Percentiles rank a stretch among this genome's conserved stretches.
Evolutionary conservation across 2,888 invertebrate genomes (phyloP).

Genomic region (Ophion ventricosus): DNA sequence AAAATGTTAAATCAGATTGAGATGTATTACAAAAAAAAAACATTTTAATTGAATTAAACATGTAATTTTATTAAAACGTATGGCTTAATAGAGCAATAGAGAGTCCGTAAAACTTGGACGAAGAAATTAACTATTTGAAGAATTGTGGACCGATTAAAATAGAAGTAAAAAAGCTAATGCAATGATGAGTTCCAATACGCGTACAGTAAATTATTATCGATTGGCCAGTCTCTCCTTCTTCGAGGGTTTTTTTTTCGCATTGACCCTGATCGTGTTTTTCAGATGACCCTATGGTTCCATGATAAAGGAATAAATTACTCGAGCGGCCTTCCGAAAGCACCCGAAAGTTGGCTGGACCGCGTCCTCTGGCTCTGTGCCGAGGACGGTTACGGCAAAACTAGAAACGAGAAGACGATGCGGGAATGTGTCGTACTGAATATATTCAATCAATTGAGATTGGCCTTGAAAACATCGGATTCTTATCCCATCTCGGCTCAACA

Average conservation of each 20-base stretch:
- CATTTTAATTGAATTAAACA: no score
- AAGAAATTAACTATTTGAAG: not conserved
- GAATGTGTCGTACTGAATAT: conserved; percentile 76
- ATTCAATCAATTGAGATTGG: conserved; percentile 76
- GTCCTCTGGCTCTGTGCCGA: conserved; percentile 78
- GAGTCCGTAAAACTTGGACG: not conserved
- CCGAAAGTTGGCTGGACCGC: conserved; percentile 74
- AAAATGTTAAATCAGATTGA: no score
- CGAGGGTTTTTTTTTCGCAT: conserved; percentile 19
- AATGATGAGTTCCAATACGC: no score
- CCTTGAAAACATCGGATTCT: conserved; percentile 71
- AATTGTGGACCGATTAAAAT: no score
- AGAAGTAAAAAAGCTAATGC: no score
- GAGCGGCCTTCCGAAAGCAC: conserved; percentile 62
- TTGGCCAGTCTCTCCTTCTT: conserved; percentile 20
- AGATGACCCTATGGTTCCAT: conserved; percentile 77
- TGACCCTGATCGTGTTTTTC: conserved; percentile 58
- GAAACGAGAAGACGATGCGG: conserved; percentile 73
- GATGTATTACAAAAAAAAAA: no score
- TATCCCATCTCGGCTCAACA: conserved; percentile 62
- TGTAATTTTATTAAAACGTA: not conserved
- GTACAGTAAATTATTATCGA: conserved; percentile 11
- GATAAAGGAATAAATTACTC: conserved; percentile 76
- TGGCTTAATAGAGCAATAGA: no score
- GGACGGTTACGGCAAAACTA: conserved; percentile 65